Evolutionary conservation across 2,888 invertebrate species (phyloP).

Genomic region (Lochmaea capreae): DNA sequence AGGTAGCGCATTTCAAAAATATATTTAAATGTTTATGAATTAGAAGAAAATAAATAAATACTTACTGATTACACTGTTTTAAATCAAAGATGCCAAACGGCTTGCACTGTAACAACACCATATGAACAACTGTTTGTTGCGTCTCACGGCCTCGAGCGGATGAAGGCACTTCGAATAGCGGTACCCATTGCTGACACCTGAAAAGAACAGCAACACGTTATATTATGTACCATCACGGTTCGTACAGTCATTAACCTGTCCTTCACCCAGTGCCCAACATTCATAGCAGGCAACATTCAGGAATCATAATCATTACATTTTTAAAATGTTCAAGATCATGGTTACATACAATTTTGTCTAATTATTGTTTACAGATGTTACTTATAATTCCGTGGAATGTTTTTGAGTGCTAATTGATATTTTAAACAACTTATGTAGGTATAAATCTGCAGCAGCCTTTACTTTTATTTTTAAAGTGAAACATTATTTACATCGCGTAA

Average conservation of each 20-base stretch:
- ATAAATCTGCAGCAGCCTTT: too few species aligned
- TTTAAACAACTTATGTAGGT: too few species aligned
- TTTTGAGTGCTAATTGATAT: too few species aligned
- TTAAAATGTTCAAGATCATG: background rate
- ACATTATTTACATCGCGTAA: too few species aligned
- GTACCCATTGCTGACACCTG: slow-evolving; percentile 59
- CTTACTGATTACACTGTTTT: slow-evolving; percentile 44
- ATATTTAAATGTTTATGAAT: too few species aligned
- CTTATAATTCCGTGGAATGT: too few species aligned
- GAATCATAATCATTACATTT: background rate
- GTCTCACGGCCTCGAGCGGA: slow-evolving; percentile 53
- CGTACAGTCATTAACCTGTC: slow-evolving; percentile 10
- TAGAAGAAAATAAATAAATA: slow-evolving; percentile 14
- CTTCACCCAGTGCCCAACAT: slow-evolving; percentile 18
- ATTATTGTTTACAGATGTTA: too few species aligned
- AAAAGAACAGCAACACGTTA: slow-evolving; percentile 8
- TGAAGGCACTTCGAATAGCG: slow-evolving; percentile 62
- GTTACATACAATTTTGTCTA: background rate
- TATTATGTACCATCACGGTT: background rate
- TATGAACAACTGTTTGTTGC: slow-evolving; percentile 62
- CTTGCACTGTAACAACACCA: slow-evolving; percentile 57
- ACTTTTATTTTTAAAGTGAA: too few species aligned
- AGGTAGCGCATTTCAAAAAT: too few species aligned
- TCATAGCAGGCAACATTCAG: background rate
- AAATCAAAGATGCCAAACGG: slow-evolving; percentile 13